Conservation (phyloP, 2,113 vertebrate genomes). For the Antechinus flavipes region DNA sequence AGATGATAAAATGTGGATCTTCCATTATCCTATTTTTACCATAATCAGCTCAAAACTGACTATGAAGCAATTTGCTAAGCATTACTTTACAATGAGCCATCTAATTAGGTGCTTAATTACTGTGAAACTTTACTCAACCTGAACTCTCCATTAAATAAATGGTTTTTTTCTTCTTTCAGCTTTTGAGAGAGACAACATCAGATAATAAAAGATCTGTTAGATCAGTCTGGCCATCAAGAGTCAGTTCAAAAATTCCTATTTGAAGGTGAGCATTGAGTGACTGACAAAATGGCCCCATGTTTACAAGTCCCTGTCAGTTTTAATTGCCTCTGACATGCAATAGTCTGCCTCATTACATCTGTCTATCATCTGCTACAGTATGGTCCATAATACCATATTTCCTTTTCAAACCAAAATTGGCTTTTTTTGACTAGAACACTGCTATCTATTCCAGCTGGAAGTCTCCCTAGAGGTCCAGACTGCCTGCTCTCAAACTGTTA, state of each 20-base stretch:
- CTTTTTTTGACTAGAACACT: background rate
- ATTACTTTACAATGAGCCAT: background rate
- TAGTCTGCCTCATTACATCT: background rate
- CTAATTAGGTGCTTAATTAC: background rate
- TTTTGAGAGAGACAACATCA: background rate
- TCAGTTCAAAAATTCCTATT: background rate
- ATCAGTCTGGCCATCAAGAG: background rate
- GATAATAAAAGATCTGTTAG: background rate
- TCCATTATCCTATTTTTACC: background rate
- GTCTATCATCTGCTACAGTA: background rate
- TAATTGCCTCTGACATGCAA: background rate
- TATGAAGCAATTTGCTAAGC: background rate
- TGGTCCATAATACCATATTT: background rate
- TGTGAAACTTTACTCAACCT: background rate
- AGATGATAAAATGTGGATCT: background rate
- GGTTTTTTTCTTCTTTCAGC: background rate
- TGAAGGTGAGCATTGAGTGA: background rate
- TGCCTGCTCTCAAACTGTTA: background rate
- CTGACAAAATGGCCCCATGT: background rate
- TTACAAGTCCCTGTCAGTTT: background rate
- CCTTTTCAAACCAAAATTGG: background rate
- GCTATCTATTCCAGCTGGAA: background rate
- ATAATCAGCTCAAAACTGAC: background rate
- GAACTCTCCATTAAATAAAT: background rate
- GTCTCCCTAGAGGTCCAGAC: background rate